Conservation (phyloP, 1,140 invertebrate species). For the Thalassaphorura encarpata region DNA sequence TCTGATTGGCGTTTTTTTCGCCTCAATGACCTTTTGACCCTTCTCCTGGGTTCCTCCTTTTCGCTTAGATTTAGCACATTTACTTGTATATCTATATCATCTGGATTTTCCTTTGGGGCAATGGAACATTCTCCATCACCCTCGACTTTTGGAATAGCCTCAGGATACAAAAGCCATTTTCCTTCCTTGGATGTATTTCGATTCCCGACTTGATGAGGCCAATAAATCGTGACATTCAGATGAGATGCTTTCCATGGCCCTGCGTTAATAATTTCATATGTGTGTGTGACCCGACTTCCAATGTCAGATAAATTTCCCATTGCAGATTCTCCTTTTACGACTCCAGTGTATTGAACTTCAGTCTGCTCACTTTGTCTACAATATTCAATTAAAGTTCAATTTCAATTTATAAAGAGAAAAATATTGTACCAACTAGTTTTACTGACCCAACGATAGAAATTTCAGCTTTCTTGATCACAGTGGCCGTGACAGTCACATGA, state of each 20-base stretch:
- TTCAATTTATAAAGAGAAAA: conserved; percentile 8
- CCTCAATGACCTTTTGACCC: conserved; percentile 10
- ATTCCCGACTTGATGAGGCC: conserved; percentile 81
- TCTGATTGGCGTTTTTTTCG: conserved; percentile 58
- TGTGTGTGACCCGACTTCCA: conserved; percentile 70
- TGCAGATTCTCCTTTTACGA: conserved; percentile 65
- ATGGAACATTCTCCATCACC: conserved; percentile 55
- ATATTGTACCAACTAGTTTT: conserved; percentile 2
- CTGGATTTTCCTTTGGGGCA: no score
- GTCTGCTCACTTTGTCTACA: conserved; percentile 53
- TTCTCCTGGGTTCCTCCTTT: no score
- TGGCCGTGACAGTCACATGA: conserved; percentile 46
- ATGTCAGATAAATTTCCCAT: conserved; percentile 75
- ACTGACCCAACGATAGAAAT: conserved; percentile 65
- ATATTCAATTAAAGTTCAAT: conserved; percentile 13
- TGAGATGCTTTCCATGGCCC: conserved; percentile 73
- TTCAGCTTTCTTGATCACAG: conserved; percentile 70
- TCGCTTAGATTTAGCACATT: conserved; percentile 25
- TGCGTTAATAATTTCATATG: conserved; percentile 74
- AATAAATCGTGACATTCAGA: conserved; percentile 68
- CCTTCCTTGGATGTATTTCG: conserved; percentile 51
- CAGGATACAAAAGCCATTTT: conserved; percentile 84
- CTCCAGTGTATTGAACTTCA: conserved; percentile 77
- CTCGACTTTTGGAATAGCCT: conserved; percentile 52
- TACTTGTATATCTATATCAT: conserved; percentile 7